Percentiles rank a stretch among this genome's conserved stretches.
Evolutionary conservation across 2,797 vertebrate species (phyloP).

Genomic region (Sciaenops ocellatus): DNA sequence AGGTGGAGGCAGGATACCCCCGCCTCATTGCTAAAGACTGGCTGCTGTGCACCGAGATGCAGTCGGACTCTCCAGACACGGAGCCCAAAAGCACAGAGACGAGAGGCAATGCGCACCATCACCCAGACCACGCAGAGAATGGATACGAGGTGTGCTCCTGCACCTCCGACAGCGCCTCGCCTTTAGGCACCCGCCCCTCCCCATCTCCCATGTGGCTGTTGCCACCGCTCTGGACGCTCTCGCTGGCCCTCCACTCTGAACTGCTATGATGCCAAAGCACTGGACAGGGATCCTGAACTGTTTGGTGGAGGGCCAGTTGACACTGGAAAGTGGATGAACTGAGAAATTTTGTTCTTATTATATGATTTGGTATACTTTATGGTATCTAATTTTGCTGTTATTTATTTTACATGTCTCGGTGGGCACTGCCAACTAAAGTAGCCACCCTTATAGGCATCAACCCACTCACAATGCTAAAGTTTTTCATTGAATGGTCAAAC

Average conservation of each 20-base stretch:
- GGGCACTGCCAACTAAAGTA: constrained; percentile 18
- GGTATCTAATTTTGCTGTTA: constrained; percentile 54
- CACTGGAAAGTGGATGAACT: constrained; percentile 43
- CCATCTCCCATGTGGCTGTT: constrained; percentile 74
- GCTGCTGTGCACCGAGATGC: constrained; percentile 91
- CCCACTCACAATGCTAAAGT: constrained; percentile 30
- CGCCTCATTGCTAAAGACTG: constrained; percentile 93
- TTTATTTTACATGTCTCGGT: constrained; percentile 66
- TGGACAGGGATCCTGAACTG: constrained; percentile 38
- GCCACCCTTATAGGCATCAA: constrained; percentile 21
- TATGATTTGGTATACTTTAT: constrained; percentile 51
- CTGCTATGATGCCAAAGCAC: constrained; percentile 72
- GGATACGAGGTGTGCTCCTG: constrained; percentile 95
- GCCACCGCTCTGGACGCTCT: constrained; percentile 76
- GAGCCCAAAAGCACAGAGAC: constrained; percentile 82
- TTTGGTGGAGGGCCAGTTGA: constrained; percentile 37
- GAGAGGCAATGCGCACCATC: constrained; percentile 82
- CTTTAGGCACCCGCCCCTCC: constrained; percentile 52
- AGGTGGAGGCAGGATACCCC: constrained; percentile 89
- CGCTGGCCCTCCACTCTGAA: constrained; percentile 48
- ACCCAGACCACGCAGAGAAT: constrained; percentile 88
- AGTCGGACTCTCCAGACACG: constrained; percentile 82
- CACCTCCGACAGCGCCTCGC: constrained; percentile 84
- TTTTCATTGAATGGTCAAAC: constrained; percentile 30
- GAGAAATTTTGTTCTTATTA: constrained; percentile 49